Percentiles rank a stretch among this genome's conserved stretches.
These are phyloP conservation scores for Steinernema khuongi DNA, from an alignment of 1,140 invertebrate genomes.

Conservation along the genomic window DNA sequence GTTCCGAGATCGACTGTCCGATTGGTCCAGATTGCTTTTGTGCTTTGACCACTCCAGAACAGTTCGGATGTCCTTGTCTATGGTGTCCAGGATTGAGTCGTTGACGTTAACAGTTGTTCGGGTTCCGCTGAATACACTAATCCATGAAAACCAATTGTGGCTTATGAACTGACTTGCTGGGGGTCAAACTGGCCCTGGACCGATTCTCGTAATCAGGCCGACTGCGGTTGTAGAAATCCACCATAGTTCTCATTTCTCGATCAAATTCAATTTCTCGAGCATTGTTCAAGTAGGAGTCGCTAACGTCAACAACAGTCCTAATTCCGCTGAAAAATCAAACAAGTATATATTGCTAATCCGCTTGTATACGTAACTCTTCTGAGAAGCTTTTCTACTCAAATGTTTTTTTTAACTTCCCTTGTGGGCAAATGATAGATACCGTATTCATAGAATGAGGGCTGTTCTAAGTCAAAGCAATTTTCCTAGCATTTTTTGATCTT, in stretches of 20 bases:
- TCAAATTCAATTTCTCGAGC: neutral
- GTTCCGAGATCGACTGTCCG: neutral
- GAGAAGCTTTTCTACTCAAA: too few species aligned
- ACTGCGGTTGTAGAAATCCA: neutral
- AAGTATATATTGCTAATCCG: neutral
- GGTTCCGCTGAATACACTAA: neutral
- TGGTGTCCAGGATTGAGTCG: slow-evolving; percentile 1
- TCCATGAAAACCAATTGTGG: neutral
- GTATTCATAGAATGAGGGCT: too few species aligned
- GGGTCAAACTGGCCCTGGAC: neutral
- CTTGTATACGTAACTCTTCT: slow-evolving; percentile 1
- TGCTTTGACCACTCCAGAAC: slow-evolving; percentile 3
- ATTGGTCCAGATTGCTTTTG: neutral
- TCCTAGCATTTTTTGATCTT: too few species aligned
- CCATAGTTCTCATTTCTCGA: neutral
- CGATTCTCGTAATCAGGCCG: slow-evolving; percentile 12
- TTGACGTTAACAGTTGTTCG: neutral
- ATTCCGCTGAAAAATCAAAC: neutral
- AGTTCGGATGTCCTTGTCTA: neutral
- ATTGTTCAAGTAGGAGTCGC: slow-evolving; percentile 8
- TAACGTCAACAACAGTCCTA: neutral
- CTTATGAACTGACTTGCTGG: neutral
- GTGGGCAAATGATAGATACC: too few species aligned
- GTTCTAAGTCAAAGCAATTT: too few species aligned
- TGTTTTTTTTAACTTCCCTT: too few species aligned